These are phyloP conservation scores for Drosophila persimilis DNA, from an alignment of 1,140 invertebrate genomes.

Conservation along the genomic window DNA sequence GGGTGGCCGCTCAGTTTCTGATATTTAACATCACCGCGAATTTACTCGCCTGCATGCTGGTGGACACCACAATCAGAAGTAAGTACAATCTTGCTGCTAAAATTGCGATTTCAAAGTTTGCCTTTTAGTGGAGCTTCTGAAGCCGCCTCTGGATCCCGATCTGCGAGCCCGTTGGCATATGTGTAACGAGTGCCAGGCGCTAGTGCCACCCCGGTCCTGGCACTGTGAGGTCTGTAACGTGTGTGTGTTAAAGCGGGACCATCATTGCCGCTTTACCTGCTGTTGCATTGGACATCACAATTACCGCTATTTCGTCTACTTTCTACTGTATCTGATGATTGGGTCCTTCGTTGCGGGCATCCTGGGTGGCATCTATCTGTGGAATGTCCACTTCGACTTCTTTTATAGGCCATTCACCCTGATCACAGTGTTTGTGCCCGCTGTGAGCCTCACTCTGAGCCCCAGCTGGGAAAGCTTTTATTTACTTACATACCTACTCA, in stretches of 20 bases:
- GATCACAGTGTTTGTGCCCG: slow-evolving; percentile 87
- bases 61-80: slow-evolving; percentile 88
- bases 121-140: slow-evolving; percentile 49
- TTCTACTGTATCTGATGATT: slow-evolving; percentile 91
- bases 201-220: slow-evolving; percentile 94
- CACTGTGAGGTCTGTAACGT: slow-evolving; percentile 92
- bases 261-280: slow-evolving; percentile 96
- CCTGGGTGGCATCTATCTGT: slow-evolving; percentile 89
- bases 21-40: slow-evolving; percentile 90
- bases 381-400: slow-evolving; percentile 83
- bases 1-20: slow-evolving; percentile 87
- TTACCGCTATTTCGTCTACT: slow-evolving; percentile 93
- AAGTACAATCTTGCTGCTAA: slow-evolving; percentile 50
- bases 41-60: slow-evolving; percentile 88
- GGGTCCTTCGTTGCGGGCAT: slow-evolving; percentile 87
- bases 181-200: slow-evolving; percentile 90
- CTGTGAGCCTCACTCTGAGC: slow-evolving; percentile 86
- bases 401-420: slow-evolving; percentile 84
- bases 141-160: slow-evolving; percentile 47
- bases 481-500: slow-evolving; percentile 87
- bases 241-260: slow-evolving; percentile 96
- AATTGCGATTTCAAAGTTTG: too few species aligned
- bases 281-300: slow-evolving; percentile 96
- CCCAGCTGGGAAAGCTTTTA: slow-evolving; percentile 82
- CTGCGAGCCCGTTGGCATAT: slow-evolving; percentile 86